A percentile compares a stretch with the other conserved stretches of the same genome.
These are phyloP conservation scores for Gymnarchus niloticus DNA, from an alignment of 2,113 vertebrate species.

Conservation along the genomic window DNA sequence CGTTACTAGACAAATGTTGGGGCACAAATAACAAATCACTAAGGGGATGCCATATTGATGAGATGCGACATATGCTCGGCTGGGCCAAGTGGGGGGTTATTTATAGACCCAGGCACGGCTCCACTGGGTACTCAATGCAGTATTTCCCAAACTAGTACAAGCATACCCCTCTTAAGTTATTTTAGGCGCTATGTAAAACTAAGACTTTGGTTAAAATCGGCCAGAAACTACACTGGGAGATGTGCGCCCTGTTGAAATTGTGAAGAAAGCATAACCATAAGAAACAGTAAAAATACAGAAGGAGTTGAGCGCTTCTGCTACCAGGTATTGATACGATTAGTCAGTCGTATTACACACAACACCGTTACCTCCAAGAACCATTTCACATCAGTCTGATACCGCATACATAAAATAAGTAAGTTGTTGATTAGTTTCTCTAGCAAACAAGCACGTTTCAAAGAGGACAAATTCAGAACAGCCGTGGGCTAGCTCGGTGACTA, in stretches of 20 bases:
- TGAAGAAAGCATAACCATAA: not conserved
- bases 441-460: not conserved
- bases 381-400: no score
- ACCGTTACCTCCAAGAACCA: no score
- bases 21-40: conserved; percentile 15
- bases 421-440: not conserved
- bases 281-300: not conserved
- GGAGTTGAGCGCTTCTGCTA: not conserved
- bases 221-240: not conserved
- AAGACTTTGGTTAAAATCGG: not conserved
- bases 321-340: no score
- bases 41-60: not conserved
- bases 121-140: not conserved
- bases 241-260: not conserved
- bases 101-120: conserved; percentile 43
- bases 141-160: conserved; percentile 5
- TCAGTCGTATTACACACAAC: no score
- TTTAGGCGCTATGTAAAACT: not conserved
- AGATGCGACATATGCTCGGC: conserved; percentile 39
- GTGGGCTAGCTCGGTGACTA: no score
- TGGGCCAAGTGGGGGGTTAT: conserved; percentile 57
- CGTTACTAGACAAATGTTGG: not conserved
- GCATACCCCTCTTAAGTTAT: not conserved
- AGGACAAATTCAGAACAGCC: not conserved
- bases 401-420: not conserved